These are phyloP conservation scores for Synanceia verrucosa DNA, from an alignment of 2,797 vertebrate species.

Conservation along the genomic window DNA sequence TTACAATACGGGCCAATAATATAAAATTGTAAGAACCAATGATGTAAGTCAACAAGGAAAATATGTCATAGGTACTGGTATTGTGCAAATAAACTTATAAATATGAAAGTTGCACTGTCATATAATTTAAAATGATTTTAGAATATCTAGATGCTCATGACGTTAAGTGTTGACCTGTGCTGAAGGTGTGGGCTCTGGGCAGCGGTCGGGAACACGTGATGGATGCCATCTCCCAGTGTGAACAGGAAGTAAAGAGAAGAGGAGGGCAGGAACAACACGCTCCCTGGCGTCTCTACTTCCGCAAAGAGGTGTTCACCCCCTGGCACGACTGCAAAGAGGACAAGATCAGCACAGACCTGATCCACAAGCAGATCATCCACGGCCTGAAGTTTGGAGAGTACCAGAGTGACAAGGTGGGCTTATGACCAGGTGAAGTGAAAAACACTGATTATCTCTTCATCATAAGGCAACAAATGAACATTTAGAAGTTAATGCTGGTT, in stretches of 20 bases:
- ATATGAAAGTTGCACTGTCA: background rate
- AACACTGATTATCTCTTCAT: too few species aligned
- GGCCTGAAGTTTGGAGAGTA: conserved; percentile 93
- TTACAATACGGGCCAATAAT: too few species aligned
- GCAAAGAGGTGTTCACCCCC: conserved; percentile 96
- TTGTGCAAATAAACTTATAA: background rate
- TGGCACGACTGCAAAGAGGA: conserved; percentile 92
- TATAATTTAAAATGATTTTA: background rate
- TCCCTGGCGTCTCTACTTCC: conserved; percentile 93
- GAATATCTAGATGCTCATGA: background rate
- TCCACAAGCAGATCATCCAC: conserved; percentile 91
- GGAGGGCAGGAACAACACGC: conserved; percentile 90
- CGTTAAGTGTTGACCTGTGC: background rate
- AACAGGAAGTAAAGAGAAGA: conserved; percentile 88
- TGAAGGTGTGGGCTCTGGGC: conserved; percentile 93
- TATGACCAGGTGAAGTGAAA: too few species aligned
- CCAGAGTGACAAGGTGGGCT: conserved; percentile 87
- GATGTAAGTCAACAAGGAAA: too few species aligned
- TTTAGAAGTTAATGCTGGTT: too few species aligned
- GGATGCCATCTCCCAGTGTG: conserved; percentile 95
- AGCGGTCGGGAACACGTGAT: conserved; percentile 89
- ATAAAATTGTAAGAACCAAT: too few species aligned
- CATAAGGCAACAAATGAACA: too few species aligned
- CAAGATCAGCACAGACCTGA: conserved; percentile 89
- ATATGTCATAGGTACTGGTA: too few species aligned